Conservation (phyloP, 2,797 vertebrate species). For the Brachyrhaphis roseni region DNA sequence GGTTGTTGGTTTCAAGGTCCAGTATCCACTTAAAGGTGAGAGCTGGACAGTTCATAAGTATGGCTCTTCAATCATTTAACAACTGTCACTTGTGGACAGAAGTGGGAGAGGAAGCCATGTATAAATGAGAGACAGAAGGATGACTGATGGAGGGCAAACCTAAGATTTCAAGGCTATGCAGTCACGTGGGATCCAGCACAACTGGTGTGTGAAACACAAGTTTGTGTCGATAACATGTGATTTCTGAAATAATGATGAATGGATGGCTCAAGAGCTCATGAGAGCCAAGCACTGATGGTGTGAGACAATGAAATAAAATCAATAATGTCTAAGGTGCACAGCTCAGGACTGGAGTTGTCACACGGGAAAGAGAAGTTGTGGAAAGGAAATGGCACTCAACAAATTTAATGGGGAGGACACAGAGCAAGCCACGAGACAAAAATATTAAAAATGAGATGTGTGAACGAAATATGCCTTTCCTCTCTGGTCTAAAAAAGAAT, state of each 20-base stretch:
- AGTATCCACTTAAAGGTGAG: no score
- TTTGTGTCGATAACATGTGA: conserved; percentile 10
- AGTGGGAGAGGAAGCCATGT: neutral
- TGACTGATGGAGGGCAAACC: neutral
- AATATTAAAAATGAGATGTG: conserved; percentile 2
- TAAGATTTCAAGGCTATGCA: neutral
- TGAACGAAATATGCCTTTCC: conserved; percentile 7
- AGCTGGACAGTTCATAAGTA: neutral
- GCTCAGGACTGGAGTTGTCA: neutral
- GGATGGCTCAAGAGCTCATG: neutral
- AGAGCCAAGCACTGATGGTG: conserved; percentile 6
- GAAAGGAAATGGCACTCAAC: neutral
- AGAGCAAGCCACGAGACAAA: neutral
- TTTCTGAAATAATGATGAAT: conserved; percentile 6
- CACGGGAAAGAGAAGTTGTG: neutral
- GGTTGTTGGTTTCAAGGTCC: neutral
- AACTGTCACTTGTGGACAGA: neutral
- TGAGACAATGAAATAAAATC: conserved; percentile 29
- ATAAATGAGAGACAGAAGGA: neutral
- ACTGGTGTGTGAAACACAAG: neutral
- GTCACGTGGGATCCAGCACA: neutral
- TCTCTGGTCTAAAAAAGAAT: conserved; percentile 12
- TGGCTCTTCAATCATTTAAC: neutral
- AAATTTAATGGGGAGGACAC: conserved; percentile 7
- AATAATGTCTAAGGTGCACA: conserved; percentile 13